phyloP scores from a whole-genome alignment of 2,113 vertebrate species.

The Arothron firmamentum region DNA sequence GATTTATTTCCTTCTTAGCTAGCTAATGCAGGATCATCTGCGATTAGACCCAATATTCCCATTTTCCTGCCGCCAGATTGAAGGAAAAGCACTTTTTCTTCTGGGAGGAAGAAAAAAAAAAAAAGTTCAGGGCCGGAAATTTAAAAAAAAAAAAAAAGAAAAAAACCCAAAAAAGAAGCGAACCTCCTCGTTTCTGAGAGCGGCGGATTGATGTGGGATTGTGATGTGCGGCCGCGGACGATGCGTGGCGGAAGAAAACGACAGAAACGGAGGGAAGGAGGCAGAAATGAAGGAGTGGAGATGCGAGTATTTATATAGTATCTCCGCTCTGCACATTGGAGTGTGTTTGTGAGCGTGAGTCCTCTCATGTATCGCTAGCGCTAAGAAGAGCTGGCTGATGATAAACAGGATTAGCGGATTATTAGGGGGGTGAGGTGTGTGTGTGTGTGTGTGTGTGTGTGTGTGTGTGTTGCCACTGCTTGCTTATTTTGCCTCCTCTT shows the following conservation, averaged over 20 bases:
- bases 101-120: not conserved
- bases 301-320: slow-evolving; percentile 68
- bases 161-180: slow-evolving; percentile 27
- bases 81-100: slow-evolving; percentile 40
- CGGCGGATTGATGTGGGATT: slow-evolving; percentile 65
- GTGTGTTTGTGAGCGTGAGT: slow-evolving; percentile 67
- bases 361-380: slow-evolving; percentile 65
- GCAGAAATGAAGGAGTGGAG: slow-evolving; percentile 65
- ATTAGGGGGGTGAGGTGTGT: slow-evolving; percentile 71
- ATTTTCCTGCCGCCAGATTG: slow-evolving; percentile 48
- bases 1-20: slow-evolving; percentile 62
- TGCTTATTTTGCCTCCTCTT: slow-evolving; percentile 39
- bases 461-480: slow-evolving; percentile 38
- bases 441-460: slow-evolving; percentile 44
- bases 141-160: not conserved
- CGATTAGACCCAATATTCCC: slow-evolving; percentile 61
- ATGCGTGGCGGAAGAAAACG: slow-evolving; percentile 50
- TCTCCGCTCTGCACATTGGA: slow-evolving; percentile 70
- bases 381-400: slow-evolving; percentile 68
- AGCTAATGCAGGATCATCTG: slow-evolving; percentile 66
- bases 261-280: slow-evolving; percentile 23
- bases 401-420: slow-evolving; percentile 78
- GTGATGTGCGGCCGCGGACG: slow-evolving; percentile 54
- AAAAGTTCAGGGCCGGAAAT: slow-evolving; percentile 37
- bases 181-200: slow-evolving; percentile 45